These are phyloP conservation scores for Fistularia tabacaria DNA, from an alignment of 2,797 vertebrate species.

Conservation along the genomic window DNA sequence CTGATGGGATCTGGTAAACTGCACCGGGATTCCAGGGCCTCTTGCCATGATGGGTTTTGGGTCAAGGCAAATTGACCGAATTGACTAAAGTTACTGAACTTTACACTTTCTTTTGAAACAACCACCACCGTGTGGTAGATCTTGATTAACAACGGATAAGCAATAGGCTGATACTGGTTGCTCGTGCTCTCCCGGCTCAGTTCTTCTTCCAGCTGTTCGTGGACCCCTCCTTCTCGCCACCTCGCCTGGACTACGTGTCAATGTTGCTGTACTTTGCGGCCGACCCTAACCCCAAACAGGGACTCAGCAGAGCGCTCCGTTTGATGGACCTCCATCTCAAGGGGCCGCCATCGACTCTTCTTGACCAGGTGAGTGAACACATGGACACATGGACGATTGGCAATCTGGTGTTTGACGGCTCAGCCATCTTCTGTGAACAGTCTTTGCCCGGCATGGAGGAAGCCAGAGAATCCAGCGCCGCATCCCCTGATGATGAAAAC, in stretches of 20 bases:
- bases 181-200: slow-evolving; percentile 53
- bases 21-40: too few relatives aligned
- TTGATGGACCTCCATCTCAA: slow-evolving; percentile 69
- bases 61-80: too few relatives aligned
- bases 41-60: too few relatives aligned
- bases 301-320: slow-evolving; percentile 84
- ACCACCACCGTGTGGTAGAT: too few relatives aligned
- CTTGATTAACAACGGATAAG: too few relatives aligned
- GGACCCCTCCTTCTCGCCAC: slow-evolving; percentile 59
- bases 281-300: slow-evolving; percentile 77
- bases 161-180: too few relatives aligned
- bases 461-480: slow-evolving; percentile 18
- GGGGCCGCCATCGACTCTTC: slow-evolving; percentile 35
- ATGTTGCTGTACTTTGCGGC: slow-evolving; percentile 87
- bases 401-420: too few relatives aligned
- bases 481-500: too few relatives aligned
- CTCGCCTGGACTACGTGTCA: slow-evolving; percentile 76
- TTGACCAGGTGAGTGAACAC: slow-evolving; percentile 56
- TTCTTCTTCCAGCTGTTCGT: slow-evolving; percentile 88
- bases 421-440: slow-evolving; percentile 30
- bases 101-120: too few relatives aligned
- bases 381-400: too few relatives aligned
- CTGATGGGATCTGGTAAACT: too few relatives aligned
- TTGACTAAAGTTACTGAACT: too few relatives aligned
- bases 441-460: slow-evolving; percentile 63